Evolutionary conservation across 2,113 vertebrate species (phyloP).

Genomic region (Dicaeum eximium): DNA sequence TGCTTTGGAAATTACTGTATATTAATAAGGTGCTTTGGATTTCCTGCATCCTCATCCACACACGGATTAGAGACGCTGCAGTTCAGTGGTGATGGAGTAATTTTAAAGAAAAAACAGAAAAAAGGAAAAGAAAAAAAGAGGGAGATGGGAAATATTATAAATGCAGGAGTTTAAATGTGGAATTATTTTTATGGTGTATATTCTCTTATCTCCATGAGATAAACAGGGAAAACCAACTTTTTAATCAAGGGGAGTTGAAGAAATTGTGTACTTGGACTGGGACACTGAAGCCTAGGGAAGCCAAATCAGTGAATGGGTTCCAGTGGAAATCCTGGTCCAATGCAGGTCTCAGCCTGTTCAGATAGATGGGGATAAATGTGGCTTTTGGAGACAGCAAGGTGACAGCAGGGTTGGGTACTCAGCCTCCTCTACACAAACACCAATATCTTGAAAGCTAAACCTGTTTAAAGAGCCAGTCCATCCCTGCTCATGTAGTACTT

Average conservation of each 20-base stretch:
- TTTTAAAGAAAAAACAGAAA: background rate
- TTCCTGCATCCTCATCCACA: background rate
- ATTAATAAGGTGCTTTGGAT: background rate
- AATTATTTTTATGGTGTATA: background rate
- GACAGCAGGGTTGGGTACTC: background rate
- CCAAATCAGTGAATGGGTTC: background rate
- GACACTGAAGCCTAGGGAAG: background rate
- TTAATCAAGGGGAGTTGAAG: background rate
- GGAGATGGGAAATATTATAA: background rate
- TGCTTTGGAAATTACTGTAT: background rate
- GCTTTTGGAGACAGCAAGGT: background rate
- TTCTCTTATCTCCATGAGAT: background rate
- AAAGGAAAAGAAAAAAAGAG: no score
- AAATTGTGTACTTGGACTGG: background rate
- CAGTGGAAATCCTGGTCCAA: background rate
- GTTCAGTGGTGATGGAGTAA: background rate
- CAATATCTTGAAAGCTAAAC: background rate
- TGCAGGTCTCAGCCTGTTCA: no score
- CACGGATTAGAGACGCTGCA: background rate
- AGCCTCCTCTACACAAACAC: background rate
- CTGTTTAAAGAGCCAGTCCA: background rate
- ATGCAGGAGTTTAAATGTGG: background rate
- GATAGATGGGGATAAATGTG: background rate
- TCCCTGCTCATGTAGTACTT: background rate
- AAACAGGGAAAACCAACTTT: accelerated